Evolutionary conservation across 1,140 invertebrate species (phyloP).

Genomic region (Colletes latitarsis): DNA sequence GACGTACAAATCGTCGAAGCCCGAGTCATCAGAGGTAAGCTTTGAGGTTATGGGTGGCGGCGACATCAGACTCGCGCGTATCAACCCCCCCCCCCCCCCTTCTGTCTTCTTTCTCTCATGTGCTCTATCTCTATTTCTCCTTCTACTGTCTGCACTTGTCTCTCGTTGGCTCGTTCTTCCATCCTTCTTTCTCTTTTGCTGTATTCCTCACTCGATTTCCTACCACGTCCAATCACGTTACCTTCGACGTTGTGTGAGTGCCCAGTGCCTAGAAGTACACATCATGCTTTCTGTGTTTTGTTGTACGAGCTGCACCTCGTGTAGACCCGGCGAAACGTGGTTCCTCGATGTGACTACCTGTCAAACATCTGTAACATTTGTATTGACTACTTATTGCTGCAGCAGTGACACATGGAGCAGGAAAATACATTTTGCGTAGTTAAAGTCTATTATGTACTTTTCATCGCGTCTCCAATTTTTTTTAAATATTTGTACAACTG

Average conservation of each 20-base stretch:
- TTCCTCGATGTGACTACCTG: conserved; percentile 34
- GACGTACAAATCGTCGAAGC: conserved; percentile 78
- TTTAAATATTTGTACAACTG: neutral
- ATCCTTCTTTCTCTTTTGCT: conserved; percentile 9
- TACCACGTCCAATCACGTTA: conserved; percentile 29
- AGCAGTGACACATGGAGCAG: conserved; percentile 11
- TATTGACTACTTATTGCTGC: conserved; percentile 11
- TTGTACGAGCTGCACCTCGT: conserved; percentile 34
- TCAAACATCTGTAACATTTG: conserved; percentile 11
- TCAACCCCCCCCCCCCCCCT: conserved; percentile 3
- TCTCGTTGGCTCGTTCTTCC: conserved; percentile 1
- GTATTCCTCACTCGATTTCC: conserved; percentile 3
- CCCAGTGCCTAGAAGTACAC: conserved; percentile 16
- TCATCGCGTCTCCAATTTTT: neutral
- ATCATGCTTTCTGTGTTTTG: conserved; percentile 26
- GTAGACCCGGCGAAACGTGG: conserved; percentile 57
- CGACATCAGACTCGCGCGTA: conserved; percentile 48
- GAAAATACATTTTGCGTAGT: neutral
- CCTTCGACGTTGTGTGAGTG: neutral
- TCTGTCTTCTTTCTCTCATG: neutral
- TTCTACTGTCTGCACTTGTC: neutral
- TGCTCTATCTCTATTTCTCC: conserved; percentile 7
- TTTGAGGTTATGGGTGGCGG: conserved; percentile 68
- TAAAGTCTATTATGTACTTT: neutral
- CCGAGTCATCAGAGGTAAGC: conserved; percentile 75